Evolutionary conservation across 2,113 vertebrate genomes (phyloP).

Genomic region (Xyrauchen texanus): DNA sequence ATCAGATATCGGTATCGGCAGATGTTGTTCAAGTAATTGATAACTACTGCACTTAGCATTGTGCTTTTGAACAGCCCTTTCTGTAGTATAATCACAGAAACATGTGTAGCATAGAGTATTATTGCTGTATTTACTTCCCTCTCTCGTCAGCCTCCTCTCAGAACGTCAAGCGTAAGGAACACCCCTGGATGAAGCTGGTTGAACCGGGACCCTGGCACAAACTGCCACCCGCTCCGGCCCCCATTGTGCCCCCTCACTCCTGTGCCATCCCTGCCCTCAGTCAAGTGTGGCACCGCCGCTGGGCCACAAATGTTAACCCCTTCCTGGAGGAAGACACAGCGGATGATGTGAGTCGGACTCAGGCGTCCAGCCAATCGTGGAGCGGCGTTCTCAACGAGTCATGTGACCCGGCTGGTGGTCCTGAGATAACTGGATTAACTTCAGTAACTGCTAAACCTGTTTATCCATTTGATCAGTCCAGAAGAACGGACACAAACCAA

Average conservation of each 20-base stretch:
- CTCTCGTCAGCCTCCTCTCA: background rate
- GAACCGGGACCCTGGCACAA: slow-evolving; percentile 84
- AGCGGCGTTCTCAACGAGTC: slow-evolving; percentile 41
- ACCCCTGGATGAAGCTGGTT: slow-evolving; percentile 85
- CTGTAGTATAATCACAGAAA: no score
- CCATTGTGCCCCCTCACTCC: slow-evolving; percentile 35
- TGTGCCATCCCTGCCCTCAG: slow-evolving; percentile 35
- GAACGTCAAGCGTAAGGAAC: background rate
- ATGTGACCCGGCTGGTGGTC: background rate
- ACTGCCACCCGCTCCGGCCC: slow-evolving; percentile 76
- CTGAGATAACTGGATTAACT: background rate
- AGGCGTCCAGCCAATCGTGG: no score
- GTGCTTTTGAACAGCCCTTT: no score
- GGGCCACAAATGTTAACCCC: slow-evolving; percentile 75
- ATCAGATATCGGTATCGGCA: no score
- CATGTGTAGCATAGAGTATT: no score
- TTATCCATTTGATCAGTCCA: no score
- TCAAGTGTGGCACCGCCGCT: slow-evolving; percentile 36
- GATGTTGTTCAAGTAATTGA: no score
- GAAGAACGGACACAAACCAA: background rate
- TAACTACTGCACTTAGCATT: no score
- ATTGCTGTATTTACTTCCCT: no score
- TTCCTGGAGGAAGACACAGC: slow-evolving; percentile 72
- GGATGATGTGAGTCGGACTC: background rate
- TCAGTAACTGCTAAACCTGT: no score